Evolutionary conservation across 2,113 vertebrate species (phyloP).

Genomic region (Ahaetulla prasina): DNA sequence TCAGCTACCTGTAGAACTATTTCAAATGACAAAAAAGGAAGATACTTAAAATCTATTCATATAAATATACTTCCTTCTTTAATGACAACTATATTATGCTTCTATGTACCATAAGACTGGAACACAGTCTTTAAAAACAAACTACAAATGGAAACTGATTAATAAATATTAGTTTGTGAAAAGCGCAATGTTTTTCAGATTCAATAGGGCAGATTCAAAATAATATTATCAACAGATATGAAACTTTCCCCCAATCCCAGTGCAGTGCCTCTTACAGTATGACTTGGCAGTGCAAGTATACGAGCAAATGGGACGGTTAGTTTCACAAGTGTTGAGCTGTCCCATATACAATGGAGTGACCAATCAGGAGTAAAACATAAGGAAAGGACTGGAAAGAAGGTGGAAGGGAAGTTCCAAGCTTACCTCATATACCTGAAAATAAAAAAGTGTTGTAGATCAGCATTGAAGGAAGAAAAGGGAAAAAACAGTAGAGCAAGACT

Average conservation of each 20-base stretch:
- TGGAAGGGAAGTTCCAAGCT: constrained; percentile 63
- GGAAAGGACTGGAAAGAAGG: constrained; percentile 16
- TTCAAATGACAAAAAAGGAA: neutral
- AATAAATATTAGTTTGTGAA: neutral
- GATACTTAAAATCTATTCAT: neutral
- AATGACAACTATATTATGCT: neutral
- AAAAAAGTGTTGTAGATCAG: constrained; percentile 79
- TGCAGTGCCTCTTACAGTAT: constrained; percentile 44
- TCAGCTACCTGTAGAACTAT: neutral
- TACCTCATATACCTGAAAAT: constrained; percentile 95
- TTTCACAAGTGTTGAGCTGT: constrained; percentile 38
- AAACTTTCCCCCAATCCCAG: constrained; percentile 2
- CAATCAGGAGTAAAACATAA: constrained; percentile 40
- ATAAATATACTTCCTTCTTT: neutral
- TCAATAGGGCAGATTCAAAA: neutral
- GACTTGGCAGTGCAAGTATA: constrained; percentile 33
- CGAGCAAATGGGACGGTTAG: constrained; percentile 41
- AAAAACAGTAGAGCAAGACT: constrained; percentile 75
- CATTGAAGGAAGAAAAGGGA: constrained; percentile 68
- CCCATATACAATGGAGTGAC: constrained; percentile 23
- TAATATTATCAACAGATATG: neutral
- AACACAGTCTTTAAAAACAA: neutral
- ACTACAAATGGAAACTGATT: neutral
- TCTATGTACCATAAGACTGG: neutral
- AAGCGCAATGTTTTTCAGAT: neutral